These are phyloP conservation scores for Cynoglossus semilaevis DNA, from an alignment of 2,113 vertebrate genomes.

Conservation along the genomic window DNA sequence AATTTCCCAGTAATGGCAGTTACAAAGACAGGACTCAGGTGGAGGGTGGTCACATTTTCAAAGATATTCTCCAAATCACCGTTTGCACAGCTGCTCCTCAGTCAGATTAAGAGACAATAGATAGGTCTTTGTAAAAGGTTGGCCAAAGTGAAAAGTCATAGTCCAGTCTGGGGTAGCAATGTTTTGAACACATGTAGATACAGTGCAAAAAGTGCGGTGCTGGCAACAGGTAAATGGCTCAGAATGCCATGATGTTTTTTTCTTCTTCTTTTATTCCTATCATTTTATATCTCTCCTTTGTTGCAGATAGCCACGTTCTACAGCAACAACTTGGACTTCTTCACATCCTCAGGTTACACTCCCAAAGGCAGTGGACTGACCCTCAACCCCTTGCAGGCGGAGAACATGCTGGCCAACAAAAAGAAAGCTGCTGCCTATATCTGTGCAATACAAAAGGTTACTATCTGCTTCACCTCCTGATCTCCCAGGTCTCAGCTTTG, in stretches of 20 bases:
- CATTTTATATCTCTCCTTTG: conserved; percentile 4
- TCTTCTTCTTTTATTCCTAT: neutral
- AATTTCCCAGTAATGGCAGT: conserved; percentile 32
- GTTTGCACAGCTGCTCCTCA: conserved; percentile 59
- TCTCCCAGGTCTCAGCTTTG: neutral
- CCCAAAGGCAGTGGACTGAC: conserved; percentile 77
- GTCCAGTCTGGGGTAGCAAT: no score
- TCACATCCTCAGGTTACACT: conserved; percentile 85
- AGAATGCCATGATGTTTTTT: conserved; percentile 1
- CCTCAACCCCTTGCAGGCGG: conserved; percentile 85
- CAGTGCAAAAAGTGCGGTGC: neutral
- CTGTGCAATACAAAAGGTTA: conserved; percentile 84
- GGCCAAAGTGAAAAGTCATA: no score
- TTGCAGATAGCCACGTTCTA: conserved; percentile 93
- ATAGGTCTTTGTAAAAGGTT: no score
- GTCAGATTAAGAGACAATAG: neutral
- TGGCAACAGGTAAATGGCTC: conserved; percentile 25
- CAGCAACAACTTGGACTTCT: conserved; percentile 92
- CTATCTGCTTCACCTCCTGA: conserved; percentile 29
- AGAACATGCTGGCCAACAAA: conserved; percentile 91
- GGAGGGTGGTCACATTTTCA: conserved; percentile 38
- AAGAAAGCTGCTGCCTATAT: conserved; percentile 88
- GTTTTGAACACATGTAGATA: neutral
- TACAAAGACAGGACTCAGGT: conserved; percentile 53
- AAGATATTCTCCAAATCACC: conserved; percentile 44